Conservation (phyloP, 2,797 vertebrate genomes). For the Sebastes umbrosus region DNA sequence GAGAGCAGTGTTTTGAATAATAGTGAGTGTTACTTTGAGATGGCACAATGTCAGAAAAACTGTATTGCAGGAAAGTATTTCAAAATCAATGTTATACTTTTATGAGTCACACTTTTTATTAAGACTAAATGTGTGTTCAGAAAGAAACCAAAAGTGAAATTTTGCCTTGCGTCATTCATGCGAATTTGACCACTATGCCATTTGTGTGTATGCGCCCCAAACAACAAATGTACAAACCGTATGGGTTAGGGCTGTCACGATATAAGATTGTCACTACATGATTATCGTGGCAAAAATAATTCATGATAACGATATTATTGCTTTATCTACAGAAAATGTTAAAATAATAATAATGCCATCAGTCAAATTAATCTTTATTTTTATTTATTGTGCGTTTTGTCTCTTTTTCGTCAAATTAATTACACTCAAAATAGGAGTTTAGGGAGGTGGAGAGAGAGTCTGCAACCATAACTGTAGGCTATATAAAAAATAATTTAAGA, state of each 20-base stretch:
- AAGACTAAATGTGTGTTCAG: background rate
- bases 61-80: background rate
- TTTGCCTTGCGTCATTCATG: background rate
- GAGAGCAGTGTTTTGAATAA: background rate
- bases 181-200: background rate
- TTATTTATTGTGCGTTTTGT: too few species aligned
- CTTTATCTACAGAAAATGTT: fast-evolving
- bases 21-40: background rate
- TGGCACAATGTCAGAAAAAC: background rate
- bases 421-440: too few species aligned
- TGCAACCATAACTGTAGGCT: too few species aligned
- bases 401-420: fast-evolving
- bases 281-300: too few species aligned
- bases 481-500: too few species aligned
- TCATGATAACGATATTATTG: too few species aligned
- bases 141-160: background rate
- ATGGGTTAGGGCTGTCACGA: too few species aligned
- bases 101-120: background rate
- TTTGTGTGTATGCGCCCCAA: background rate
- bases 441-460: too few species aligned
- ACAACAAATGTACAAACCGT: background rate
- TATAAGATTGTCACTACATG: too few species aligned
- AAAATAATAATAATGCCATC: too few species aligned
- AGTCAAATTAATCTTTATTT: too few species aligned
- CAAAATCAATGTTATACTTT: background rate